These are phyloP conservation scores for Telmatochromis brichardi DNA, from an alignment of 2,113 vertebrate genomes.

Conservation along the genomic window DNA sequence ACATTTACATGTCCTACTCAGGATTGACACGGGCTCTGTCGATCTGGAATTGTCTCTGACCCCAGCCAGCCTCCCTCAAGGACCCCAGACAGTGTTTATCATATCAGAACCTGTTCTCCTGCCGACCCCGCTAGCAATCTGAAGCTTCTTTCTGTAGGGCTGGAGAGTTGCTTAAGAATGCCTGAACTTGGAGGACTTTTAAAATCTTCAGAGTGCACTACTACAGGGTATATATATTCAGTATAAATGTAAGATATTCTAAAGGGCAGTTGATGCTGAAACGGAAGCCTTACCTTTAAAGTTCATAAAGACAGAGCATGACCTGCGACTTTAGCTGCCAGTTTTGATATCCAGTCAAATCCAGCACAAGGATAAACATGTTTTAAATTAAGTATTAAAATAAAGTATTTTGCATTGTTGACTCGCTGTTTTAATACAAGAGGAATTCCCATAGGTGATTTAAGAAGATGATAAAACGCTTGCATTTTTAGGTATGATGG, in stretches of 20 bases:
- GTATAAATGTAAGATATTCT: background rate
- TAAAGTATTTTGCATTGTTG: background rate
- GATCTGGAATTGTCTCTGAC: conserved; percentile 61
- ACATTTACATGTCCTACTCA: conserved; percentile 72
- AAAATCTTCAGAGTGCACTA: background rate
- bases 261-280: background rate
- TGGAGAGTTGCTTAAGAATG: conserved; percentile 1
- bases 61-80: conserved; percentile 48
- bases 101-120: conserved; percentile 51
- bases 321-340: background rate
- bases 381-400: background rate
- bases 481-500: background rate
- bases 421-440: background rate
- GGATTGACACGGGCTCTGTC: conserved; percentile 59
- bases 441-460: background rate
- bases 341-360: background rate
- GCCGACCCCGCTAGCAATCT: conserved; percentile 45
- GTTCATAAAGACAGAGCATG: background rate
- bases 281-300: background rate
- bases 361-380: background rate
- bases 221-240: background rate
- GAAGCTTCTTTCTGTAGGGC: conserved; percentile 23
- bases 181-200: conserved; percentile 29
- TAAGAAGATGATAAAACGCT: background rate
- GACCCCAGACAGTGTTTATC: conserved; percentile 64